Conservation (phyloP, 92 coral and sea anemone genomes). For the Blastomussa wellsi region DNA sequence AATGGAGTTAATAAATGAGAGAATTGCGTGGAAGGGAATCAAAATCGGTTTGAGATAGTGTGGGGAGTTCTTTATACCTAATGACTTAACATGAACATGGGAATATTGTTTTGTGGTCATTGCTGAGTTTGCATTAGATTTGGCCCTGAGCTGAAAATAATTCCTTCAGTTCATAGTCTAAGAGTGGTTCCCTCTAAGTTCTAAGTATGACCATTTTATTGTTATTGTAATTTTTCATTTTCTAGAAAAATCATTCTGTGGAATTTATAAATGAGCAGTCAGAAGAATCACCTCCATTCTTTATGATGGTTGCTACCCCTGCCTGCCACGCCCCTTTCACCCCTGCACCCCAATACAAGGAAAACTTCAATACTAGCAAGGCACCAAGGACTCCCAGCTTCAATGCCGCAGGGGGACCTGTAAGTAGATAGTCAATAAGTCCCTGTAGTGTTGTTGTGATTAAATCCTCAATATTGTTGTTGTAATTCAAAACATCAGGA, state of each 20-base stretch:
- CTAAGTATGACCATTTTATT: not conserved
- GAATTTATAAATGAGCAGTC: constrained; percentile 59
- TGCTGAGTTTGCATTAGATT: too few species aligned
- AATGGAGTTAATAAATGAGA: too few species aligned
- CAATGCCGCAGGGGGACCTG: constrained; percentile 75
- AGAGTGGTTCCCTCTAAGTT: too few species aligned
- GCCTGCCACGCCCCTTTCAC: constrained; percentile 86
- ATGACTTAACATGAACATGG: too few species aligned
- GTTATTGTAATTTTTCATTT: not conserved
- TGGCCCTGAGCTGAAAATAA: too few species aligned
- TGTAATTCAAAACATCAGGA: too few species aligned
- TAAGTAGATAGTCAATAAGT: constrained; percentile 20
- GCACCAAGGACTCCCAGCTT: constrained; percentile 78
- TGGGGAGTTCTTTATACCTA: too few species aligned
- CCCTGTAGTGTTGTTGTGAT: not conserved
- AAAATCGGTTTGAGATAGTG: not conserved
- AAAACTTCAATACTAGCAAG: constrained; percentile 53
- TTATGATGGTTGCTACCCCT: constrained; percentile 83
- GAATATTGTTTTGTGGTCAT: too few species aligned
- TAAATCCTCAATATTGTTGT: not conserved
- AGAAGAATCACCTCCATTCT: constrained; percentile 65
- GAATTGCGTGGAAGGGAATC: too few species aligned
- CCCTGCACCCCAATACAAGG: constrained; percentile 84
- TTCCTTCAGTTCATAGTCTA: too few species aligned
- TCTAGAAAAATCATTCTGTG: constrained; percentile 65